phyloP scores from a whole-genome alignment of 2,888 invertebrate genomes.

The Synergus gifuensis region DNA sequence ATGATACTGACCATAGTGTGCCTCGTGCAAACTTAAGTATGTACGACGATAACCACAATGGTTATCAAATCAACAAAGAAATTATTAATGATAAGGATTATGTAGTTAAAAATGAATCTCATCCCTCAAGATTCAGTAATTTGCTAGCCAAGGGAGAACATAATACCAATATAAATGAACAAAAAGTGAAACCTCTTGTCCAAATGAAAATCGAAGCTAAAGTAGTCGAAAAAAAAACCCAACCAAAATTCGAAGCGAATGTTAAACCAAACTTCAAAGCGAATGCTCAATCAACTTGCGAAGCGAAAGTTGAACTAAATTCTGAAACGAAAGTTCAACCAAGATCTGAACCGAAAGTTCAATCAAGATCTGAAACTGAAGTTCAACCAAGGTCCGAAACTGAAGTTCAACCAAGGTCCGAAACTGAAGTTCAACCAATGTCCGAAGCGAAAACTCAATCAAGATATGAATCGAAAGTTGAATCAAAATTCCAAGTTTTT shows the following conservation, averaged over 20 bases:
- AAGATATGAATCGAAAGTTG: neutral
- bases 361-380: neutral
- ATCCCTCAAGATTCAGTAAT: neutral
- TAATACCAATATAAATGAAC: neutral
- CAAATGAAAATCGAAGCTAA: neutral
- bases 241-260: neutral
- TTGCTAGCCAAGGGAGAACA: neutral
- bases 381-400: too few relatives aligned
- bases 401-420: too few relatives aligned
- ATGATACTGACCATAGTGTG: neutral
- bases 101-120: neutral
- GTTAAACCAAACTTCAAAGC: neutral
- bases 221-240: too few relatives aligned
- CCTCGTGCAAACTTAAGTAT: neutral
- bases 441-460: neutral
- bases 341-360: neutral
- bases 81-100: neutral
- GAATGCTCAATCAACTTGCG: neutral
- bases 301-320: neutral
- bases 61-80: neutral
- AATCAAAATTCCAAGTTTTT: neutral
- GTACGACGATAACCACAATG: neutral
- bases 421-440: neutral
- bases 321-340: too few relatives aligned
- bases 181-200: neutral